These are phyloP conservation scores for Oceanites oceanicus DNA, from an alignment of 2,113 vertebrate genomes.

Conservation along the genomic window DNA sequence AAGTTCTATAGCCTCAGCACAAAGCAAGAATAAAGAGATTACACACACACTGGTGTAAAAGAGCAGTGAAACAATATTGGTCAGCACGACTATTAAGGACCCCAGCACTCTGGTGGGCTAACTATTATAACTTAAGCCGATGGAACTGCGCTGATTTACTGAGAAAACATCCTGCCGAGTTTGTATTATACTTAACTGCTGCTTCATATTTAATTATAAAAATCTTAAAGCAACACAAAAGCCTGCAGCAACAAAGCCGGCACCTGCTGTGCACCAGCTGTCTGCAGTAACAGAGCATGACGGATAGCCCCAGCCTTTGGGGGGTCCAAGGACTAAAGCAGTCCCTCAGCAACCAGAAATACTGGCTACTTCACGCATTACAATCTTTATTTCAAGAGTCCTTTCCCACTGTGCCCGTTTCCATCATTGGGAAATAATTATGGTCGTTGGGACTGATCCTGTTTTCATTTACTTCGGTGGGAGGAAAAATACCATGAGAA, in stretches of 20 bases:
- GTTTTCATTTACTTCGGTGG: background rate
- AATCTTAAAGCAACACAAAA: conserved; percentile 28
- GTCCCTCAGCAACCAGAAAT: background rate
- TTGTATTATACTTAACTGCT: background rate
- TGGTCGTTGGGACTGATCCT: background rate
- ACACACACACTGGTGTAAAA: background rate
- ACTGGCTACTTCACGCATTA: background rate
- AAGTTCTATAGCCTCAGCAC: background rate
- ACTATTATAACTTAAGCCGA: background rate
- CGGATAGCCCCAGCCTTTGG: background rate
- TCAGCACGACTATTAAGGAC: background rate
- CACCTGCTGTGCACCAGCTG: conserved; percentile 25
- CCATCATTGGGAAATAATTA: background rate
- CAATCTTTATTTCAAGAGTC: background rate
- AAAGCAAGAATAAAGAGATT: background rate
- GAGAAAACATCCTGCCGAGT: background rate
- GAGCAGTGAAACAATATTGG: background rate
- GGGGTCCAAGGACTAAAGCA: background rate
- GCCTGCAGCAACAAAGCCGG: background rate
- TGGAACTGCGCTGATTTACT: background rate
- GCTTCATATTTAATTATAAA: conserved; percentile 36
- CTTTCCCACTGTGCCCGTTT: background rate
- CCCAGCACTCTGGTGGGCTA: background rate
- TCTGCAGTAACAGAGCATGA: conserved; percentile 25
- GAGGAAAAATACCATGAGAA: background rate